Percentiles rank a stretch among this genome's conserved stretches.
phyloP scores from a whole-genome alignment of 2,113 vertebrate species.

The Ranitomeya variabilis region DNA sequence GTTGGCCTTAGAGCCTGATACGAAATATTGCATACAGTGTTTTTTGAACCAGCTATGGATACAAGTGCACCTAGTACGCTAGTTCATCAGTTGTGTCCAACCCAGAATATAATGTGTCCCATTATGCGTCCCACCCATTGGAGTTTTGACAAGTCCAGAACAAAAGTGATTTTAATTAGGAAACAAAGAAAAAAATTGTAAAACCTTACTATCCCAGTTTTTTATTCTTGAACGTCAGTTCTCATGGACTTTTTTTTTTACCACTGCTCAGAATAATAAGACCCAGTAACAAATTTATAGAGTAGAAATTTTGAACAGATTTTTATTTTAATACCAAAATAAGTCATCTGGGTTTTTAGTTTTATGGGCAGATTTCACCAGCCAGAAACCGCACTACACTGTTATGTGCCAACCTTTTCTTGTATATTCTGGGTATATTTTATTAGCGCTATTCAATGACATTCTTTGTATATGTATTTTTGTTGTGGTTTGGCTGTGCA shows the following conservation, averaged over 20 bases:
- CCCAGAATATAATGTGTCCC: no score
- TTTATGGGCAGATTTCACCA: not conserved
- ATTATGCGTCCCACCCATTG: not conserved
- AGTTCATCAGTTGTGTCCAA: no score
- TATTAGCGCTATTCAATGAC: constrained; percentile 20
- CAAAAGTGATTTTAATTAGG: not conserved
- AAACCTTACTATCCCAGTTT: not conserved
- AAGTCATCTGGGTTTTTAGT: not conserved
- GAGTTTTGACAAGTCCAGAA: not conserved
- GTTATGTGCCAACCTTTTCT: constrained; percentile 22
- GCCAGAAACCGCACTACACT: constrained; percentile 34
- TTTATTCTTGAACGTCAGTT: not conserved
- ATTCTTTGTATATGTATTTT: constrained; percentile 39
- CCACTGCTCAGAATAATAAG: not conserved
- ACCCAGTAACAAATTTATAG: constrained; percentile 10
- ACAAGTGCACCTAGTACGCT: no score
- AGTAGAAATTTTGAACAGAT: not conserved
- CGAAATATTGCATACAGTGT: no score
- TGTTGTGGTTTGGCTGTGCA: constrained; percentile 50
- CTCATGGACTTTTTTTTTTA: not conserved
- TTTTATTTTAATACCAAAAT: constrained; percentile 21
- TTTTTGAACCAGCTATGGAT: no score
- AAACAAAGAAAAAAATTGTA: not conserved
- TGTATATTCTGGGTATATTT: constrained; percentile 33
- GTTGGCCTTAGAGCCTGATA: no score